Percentiles rank a stretch among this genome's conserved stretches.
Evolutionary conservation across 1,140 invertebrate genomes (phyloP).

Genomic region (Globodera ellingtonae): DNA sequence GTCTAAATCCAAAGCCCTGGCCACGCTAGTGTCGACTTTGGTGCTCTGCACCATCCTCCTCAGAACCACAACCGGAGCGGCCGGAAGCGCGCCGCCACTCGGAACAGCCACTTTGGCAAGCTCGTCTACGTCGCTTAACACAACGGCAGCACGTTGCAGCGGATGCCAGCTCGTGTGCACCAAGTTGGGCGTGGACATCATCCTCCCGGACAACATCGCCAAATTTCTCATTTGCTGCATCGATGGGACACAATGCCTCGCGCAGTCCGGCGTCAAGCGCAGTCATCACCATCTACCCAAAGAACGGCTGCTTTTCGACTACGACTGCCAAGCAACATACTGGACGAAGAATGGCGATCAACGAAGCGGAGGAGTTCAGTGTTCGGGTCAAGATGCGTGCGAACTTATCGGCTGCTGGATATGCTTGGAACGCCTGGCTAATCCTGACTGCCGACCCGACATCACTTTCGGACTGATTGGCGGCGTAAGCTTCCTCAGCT

Average conservation of each 20-base stretch:
- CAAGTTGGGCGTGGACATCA: neutral
- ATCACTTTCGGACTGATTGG: neutral
- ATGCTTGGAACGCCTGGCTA: neutral
- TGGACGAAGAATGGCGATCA: neutral
- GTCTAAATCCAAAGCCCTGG: too few species aligned
- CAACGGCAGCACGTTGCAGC: neutral
- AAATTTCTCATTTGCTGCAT: neutral
- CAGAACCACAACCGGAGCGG: too few species aligned
- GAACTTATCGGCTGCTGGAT: neutral
- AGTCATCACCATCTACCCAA: neutral
- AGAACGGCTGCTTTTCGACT: neutral
- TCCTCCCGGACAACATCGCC: neutral
- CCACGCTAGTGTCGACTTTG: too few species aligned
- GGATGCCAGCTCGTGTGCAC: neutral
- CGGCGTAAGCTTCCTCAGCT: neutral
- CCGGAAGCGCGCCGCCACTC: too few species aligned
- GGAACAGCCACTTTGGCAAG: too few species aligned
- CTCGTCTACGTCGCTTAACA: too few species aligned
- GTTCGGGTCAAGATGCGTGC: neutral
- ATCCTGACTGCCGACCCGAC: neutral
- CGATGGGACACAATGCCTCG: neutral
- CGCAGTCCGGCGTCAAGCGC: neutral
- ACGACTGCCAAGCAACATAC: slow-evolving; percentile 3
- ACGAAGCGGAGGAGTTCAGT: neutral
- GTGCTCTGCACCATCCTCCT: too few species aligned